These are phyloP conservation scores for Hanleya hanleyi DNA, from an alignment of 2,888 invertebrate species.

Conservation along the genomic window DNA sequence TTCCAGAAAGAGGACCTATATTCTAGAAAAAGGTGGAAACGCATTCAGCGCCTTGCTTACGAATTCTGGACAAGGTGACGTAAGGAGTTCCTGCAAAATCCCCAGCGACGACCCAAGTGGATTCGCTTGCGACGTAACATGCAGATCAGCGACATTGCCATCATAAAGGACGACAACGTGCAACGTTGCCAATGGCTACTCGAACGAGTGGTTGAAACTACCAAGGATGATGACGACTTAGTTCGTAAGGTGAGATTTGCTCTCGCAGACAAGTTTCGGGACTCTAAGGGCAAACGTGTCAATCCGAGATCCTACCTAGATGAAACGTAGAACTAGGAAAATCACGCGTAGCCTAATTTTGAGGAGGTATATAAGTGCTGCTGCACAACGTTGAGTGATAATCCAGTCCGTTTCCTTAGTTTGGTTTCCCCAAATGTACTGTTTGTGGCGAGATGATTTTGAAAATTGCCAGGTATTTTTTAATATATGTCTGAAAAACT, in stretches of 20 bases:
- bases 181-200: background rate
- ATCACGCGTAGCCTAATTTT: no score
- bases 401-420: no score
- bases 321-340: no score
- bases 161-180: background rate
- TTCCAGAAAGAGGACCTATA: slow-evolving; percentile 23
- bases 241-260: background rate
- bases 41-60: slow-evolving; percentile 18
- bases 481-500: no score
- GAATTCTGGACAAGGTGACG: background rate
- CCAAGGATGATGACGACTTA: background rate
- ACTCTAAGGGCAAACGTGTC: no score
- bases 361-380: no score
- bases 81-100: background rate
- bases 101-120: background rate
- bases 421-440: no score
- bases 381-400: no score
- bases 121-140: background rate
- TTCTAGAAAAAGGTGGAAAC: slow-evolving; percentile 20
- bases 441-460: no score
- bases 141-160: background rate
- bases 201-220: background rate
- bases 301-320: no score
- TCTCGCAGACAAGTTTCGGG: background rate
- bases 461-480: no score